Evolutionary conservation across 2,113 vertebrate genomes (phyloP).

Genomic region (Malurus elegans): DNA sequence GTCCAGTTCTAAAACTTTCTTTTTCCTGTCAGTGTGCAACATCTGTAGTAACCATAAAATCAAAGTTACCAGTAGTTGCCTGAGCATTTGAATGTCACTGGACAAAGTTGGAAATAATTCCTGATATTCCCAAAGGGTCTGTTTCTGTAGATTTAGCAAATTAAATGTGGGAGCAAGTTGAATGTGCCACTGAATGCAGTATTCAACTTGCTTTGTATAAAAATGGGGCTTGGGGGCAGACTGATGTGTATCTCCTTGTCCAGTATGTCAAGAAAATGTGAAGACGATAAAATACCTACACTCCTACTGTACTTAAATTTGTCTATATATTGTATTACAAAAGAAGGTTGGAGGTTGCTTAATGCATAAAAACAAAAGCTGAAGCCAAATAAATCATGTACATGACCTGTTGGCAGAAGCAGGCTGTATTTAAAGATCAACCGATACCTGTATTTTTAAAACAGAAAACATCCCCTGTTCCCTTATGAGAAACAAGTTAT

Average conservation of each 20-base stretch:
- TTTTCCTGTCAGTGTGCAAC: not conserved
- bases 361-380: constrained; percentile 50
- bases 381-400: constrained; percentile 58
- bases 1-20: constrained; percentile 44
- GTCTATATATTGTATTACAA: constrained; percentile 42
- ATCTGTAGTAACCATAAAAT: constrained; percentile 2
- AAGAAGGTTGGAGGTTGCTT: constrained; percentile 49
- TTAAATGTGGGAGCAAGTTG: not conserved
- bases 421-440: constrained; percentile 60
- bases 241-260: not conserved
- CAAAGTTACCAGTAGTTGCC: not conserved
- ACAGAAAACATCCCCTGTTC: constrained; percentile 46
- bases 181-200: not conserved
- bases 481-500: constrained; percentile 61
- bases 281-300: constrained; percentile 31
- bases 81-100: constrained; percentile 30
- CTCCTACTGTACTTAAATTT: constrained; percentile 54
- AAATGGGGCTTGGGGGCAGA: not conserved
- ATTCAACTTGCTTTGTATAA: not conserved
- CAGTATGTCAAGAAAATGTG: constrained; percentile 47
- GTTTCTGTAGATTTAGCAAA: not conserved
- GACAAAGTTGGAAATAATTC: constrained; percentile 6
- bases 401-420: constrained; percentile 44
- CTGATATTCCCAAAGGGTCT: not conserved
- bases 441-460: constrained; percentile 63